Evolutionary conservation across 2,797 vertebrate species (phyloP).

Genomic region (Typhlichthys subterraneus): DNA sequence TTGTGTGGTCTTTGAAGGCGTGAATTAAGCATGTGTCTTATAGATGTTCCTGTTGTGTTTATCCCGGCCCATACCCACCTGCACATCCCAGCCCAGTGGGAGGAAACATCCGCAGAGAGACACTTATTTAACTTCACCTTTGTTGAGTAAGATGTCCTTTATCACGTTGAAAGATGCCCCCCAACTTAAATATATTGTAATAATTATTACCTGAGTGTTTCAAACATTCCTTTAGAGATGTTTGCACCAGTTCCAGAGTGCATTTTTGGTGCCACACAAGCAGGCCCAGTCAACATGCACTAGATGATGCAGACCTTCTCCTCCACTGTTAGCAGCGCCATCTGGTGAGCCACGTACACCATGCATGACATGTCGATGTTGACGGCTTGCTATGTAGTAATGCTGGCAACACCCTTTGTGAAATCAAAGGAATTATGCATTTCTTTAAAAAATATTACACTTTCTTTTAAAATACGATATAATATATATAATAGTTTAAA

Average conservation of each 20-base stretch:
- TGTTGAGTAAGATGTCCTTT: too few relatives aligned
- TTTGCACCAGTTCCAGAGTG: constrained; percentile 70
- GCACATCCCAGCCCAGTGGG: constrained; percentile 74
- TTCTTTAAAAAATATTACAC: too few relatives aligned
- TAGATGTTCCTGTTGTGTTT: too few relatives aligned
- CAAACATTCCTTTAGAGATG: constrained; percentile 67
- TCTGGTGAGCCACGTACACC: constrained; percentile 70
- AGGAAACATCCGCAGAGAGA: constrained; percentile 72
- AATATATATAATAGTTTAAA: too few relatives aligned
- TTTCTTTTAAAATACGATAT: too few relatives aligned
- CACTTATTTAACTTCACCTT: constrained; percentile 44
- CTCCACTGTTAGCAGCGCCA: constrained; percentile 51
- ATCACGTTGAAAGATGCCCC: too few relatives aligned
- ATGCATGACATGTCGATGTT: constrained; percentile 81
- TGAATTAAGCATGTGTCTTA: neutral
- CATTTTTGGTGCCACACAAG: constrained; percentile 75
- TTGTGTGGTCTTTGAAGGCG: neutral
- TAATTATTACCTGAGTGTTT: constrained; percentile 44
- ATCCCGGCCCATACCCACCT: constrained; percentile 53
- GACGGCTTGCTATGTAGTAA: constrained; percentile 77
- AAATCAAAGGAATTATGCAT: neutral
- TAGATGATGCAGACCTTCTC: constrained; percentile 71
- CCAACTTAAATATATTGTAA: too few relatives aligned
- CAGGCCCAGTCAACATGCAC: constrained; percentile 77
- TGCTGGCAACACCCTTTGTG: constrained; percentile 70